A percentile compares a stretch with the other conserved stretches of the same genome.
phyloP scores from a whole-genome alignment of 2,113 vertebrate genomes.

The Athene noctua region DNA sequence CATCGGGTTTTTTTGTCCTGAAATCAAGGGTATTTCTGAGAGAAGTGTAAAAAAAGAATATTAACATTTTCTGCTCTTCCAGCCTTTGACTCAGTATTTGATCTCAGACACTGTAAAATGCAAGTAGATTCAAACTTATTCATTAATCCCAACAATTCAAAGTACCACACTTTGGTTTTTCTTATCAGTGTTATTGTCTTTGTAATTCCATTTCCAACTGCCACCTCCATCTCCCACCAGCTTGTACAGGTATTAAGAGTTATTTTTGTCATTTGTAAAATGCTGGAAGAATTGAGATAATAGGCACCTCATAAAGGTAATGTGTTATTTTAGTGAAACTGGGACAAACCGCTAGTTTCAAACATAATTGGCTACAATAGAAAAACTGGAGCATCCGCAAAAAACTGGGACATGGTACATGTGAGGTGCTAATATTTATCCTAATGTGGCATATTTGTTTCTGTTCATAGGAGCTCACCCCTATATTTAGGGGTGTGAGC shows the following conservation, averaged over 20 bases:
- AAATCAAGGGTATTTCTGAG: slow-evolving; percentile 18
- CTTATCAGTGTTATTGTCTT: neutral
- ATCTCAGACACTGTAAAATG: neutral
- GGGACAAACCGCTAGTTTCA: slow-evolving; percentile 51
- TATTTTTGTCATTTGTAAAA: slow-evolving; percentile 35
- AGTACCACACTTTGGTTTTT: neutral
- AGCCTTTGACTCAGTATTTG: neutral
- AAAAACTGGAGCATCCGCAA: slow-evolving; percentile 13
- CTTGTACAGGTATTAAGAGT: neutral
- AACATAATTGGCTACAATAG: slow-evolving; percentile 43
- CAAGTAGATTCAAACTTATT: neutral
- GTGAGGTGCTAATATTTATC: slow-evolving; percentile 40
- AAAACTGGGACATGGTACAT: neutral
- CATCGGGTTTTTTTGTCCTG: neutral
- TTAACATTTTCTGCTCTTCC: neutral
- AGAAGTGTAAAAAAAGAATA: neutral
- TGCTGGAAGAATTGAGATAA: slow-evolving; percentile 16
- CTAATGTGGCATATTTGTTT: neutral
- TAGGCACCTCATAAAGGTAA: neutral
- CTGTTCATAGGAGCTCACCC: neutral
- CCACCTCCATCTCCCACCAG: neutral
- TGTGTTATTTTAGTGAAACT: slow-evolving; percentile 60
- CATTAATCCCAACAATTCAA: neutral
- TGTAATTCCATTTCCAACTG: neutral
- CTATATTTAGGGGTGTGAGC: neutral